A percentile compares a stretch with the other conserved stretches of the same genome.
These are phyloP conservation scores for Callinectes sapidus DNA, from an alignment of 2,888 invertebrate genomes.

Conservation along the genomic window DNA sequence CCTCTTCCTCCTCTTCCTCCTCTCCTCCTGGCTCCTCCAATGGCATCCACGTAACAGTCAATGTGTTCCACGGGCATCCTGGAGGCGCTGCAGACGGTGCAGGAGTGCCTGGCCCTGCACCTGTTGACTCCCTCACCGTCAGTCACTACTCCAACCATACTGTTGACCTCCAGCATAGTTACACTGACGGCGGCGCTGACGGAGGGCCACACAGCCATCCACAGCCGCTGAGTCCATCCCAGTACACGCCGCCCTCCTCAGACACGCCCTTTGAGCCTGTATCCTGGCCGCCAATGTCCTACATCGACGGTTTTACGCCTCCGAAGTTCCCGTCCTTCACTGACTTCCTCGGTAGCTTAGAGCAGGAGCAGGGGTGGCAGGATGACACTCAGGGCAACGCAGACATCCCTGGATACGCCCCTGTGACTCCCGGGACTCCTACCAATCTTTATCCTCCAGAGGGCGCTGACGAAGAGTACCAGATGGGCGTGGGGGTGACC, in stretches of 20 bases:
- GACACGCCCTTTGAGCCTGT: background rate
- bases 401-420: background rate
- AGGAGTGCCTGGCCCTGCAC: background rate
- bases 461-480: background rate
- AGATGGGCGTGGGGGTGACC: background rate
- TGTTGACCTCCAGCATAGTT: slow-evolving; percentile 18
- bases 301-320: background rate
- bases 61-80: slow-evolving; percentile 29
- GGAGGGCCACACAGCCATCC: background rate
- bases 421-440: background rate
- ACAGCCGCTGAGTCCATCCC: background rate
- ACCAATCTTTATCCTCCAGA: background rate
- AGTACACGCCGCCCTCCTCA: background rate
- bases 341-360: background rate
- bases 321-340: slow-evolving; percentile 10
- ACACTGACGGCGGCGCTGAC: background rate
- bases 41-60: slow-evolving; percentile 52
- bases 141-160: slow-evolving; percentile 44
- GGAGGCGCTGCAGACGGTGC: background rate
- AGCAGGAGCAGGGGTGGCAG: background rate
- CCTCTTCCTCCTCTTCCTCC: background rate
- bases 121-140: slow-evolving; percentile 32
- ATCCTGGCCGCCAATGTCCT: background rate
- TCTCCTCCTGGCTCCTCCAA: background rate
- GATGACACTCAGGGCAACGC: background rate